These are phyloP conservation scores for Orius laevigatus DNA, from an alignment of 1,140 invertebrate species.

Conservation along the genomic window DNA sequence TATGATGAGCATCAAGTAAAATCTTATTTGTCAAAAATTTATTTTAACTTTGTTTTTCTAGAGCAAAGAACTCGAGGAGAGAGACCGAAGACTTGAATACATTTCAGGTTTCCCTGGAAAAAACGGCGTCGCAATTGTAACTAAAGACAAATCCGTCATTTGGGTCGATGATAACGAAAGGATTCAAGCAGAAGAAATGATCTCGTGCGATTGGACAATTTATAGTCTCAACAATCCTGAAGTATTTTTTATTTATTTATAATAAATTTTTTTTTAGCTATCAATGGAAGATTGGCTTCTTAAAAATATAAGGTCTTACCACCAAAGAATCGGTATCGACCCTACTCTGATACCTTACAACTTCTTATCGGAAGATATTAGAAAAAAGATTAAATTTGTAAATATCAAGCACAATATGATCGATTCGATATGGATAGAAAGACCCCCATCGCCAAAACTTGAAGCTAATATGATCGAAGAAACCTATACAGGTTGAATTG, in stretches of 20 bases:
- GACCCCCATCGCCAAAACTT: not conserved
- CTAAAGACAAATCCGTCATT: constrained; percentile 49
- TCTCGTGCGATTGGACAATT: constrained; percentile 13
- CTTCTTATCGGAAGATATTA: no score
- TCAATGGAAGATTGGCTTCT: not conserved
- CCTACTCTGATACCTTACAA: no score
- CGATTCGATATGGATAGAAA: not conserved
- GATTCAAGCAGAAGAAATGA: constrained; percentile 10
- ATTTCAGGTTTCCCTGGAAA: constrained; percentile 78
- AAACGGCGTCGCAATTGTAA: constrained; percentile 62
- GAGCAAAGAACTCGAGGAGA: constrained; percentile 9
- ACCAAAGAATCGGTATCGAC: no score
- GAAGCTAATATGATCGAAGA: not conserved
- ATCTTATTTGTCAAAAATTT: constrained; percentile 10
- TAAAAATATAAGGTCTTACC: no score
- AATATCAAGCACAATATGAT: not conserved
- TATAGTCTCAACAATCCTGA: not conserved
- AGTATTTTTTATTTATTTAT: not conserved
- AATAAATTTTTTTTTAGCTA: not conserved
- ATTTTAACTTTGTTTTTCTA: constrained; percentile 4
- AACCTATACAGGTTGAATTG: not conserved
- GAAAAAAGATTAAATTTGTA: not conserved
- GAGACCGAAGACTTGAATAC: constrained; percentile 63
- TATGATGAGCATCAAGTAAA: constrained; percentile 63
- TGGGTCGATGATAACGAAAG: constrained; percentile 58